Percentiles rank a stretch among this genome's conserved stretches.
Evolutionary conservation across 1,140 invertebrate genomes (phyloP).

Genomic region (Bombus cullumanus): DNA sequence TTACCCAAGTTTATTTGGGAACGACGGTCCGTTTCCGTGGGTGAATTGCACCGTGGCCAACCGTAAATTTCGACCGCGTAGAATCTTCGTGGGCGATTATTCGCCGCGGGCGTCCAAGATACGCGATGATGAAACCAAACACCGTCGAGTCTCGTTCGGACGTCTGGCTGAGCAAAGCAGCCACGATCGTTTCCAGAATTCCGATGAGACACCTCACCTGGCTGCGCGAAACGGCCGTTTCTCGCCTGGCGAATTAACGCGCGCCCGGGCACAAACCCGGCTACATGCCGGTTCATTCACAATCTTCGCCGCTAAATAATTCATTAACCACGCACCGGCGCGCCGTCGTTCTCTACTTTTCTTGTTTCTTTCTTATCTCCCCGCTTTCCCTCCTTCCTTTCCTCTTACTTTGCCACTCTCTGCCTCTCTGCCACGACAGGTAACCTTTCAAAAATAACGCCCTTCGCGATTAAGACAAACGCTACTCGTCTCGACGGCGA

Average conservation of each 20-base stretch:
- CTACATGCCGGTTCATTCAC: slow-evolving; percentile 22
- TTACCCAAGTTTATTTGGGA: slow-evolving; percentile 70
- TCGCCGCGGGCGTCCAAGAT: slow-evolving; percentile 72
- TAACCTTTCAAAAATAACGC: too few relatives aligned
- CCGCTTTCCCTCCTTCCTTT: neutral
- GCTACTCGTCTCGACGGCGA: too few relatives aligned
- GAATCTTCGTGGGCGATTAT: slow-evolving; percentile 73
- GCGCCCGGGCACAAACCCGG: slow-evolving; percentile 9
- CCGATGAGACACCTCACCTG: slow-evolving; percentile 70
- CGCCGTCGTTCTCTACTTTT: neutral
- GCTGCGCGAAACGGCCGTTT: slow-evolving; percentile 35
- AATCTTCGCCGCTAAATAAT: slow-evolving; percentile 43
- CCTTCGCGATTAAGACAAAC: too few relatives aligned
- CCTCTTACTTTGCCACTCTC: too few relatives aligned
- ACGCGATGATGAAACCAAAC: slow-evolving; percentile 72
- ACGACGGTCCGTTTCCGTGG: slow-evolving; percentile 69
- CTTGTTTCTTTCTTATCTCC: too few relatives aligned
- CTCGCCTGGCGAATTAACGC: slow-evolving; percentile 48
- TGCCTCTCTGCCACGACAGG: too few relatives aligned
- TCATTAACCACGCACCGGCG: slow-evolving; percentile 24
- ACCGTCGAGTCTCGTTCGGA: slow-evolving; percentile 66
- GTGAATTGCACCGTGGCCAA: slow-evolving; percentile 69
- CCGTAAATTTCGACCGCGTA: slow-evolving; percentile 70
- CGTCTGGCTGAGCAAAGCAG: slow-evolving; percentile 59
- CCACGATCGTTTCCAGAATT: slow-evolving; percentile 68